Percentiles rank a stretch among this genome's conserved stretches.
Evolutionary conservation across 2,888 invertebrate species (phyloP).

Genomic region (Pyrocoelia pectoralis): DNA sequence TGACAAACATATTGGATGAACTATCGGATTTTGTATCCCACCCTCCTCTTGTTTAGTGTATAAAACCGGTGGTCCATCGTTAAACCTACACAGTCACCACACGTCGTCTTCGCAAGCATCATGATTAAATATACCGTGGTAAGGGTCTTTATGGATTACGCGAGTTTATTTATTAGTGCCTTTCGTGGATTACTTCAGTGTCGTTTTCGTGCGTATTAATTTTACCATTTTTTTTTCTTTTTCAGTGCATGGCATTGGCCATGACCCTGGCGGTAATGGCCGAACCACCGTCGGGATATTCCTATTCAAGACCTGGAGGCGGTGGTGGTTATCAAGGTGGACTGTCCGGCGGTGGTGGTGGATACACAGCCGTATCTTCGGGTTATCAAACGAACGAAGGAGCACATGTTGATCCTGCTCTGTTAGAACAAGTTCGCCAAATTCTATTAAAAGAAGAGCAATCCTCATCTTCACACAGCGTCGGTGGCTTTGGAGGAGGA

Average conservation of each 20-base stretch:
- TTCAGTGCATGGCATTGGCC: constrained; percentile 81
- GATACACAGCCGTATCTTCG: constrained; percentile 78
- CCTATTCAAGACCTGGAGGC: constrained; percentile 73
- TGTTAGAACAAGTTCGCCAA: constrained; percentile 85
- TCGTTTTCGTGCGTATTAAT: constrained; percentile 6
- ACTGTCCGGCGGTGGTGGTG: constrained; percentile 72
- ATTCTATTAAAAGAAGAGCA: constrained; percentile 85
- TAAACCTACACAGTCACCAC: constrained; percentile 57
- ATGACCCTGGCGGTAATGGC: constrained; percentile 78
- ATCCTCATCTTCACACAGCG: constrained; percentile 65
- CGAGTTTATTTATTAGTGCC: constrained; percentile 38
- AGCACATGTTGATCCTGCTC: constrained; percentile 79
- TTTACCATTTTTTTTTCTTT: constrained; percentile 25
- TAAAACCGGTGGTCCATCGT: constrained; percentile 51
- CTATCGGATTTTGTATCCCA: constrained; percentile 45
- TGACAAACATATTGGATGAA: constrained; percentile 36
- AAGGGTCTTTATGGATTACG: constrained; percentile 51
- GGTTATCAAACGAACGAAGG: constrained; percentile 86
- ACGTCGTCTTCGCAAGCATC: constrained; percentile 58
- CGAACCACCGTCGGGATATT: constrained; percentile 80
- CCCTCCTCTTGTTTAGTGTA: constrained; percentile 50
- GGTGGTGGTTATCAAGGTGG: constrained; percentile 57
- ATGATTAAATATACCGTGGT: constrained; percentile 62
- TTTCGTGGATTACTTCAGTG: constrained; percentile 18
- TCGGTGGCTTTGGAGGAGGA: constrained; percentile 61